phyloP scores from a whole-genome alignment of 2,797 vertebrate species.

The Cossypha caffra region DNA sequence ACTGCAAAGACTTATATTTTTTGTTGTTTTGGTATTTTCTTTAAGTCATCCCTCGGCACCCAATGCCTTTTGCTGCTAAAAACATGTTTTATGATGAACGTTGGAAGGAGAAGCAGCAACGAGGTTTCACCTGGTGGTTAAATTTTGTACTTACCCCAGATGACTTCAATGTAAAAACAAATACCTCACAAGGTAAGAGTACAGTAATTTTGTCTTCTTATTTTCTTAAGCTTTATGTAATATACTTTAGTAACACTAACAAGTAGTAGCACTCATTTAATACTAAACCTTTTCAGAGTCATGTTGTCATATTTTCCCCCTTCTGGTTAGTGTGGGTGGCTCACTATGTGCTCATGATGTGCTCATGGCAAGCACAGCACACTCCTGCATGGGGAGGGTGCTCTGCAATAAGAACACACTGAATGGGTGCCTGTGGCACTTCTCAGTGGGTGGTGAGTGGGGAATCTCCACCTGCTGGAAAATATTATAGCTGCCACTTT shows the following conservation, averaged over 20 bases:
- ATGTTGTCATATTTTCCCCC: accelerated
- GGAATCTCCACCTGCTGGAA: background rate
- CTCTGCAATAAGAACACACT: background rate
- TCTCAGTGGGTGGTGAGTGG: background rate
- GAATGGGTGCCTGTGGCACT: background rate
- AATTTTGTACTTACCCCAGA: conserved; percentile 96
- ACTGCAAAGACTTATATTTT: background rate
- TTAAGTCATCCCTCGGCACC: conserved; percentile 90
- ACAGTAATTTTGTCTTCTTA: background rate
- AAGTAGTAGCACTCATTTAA: background rate
- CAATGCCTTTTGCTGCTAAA: conserved; percentile 93
- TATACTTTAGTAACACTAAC: background rate
- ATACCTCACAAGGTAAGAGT: conserved; percentile 83
- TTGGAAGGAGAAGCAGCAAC: conserved; percentile 96
- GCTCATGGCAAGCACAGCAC: background rate
- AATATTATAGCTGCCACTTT: background rate
- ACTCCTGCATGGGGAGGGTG: background rate
- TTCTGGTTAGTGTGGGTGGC: background rate
- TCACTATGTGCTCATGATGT: background rate
- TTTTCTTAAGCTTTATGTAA: background rate
- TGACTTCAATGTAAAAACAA: conserved; percentile 89
- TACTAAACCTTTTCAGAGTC: background rate
- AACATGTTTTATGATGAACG: conserved; percentile 98
- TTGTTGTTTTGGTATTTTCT: background rate
- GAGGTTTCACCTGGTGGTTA: conserved; percentile 94